Evolutionary conservation across 2,113 vertebrate species (phyloP).

Genomic region (Aleadryas rufinucha): DNA sequence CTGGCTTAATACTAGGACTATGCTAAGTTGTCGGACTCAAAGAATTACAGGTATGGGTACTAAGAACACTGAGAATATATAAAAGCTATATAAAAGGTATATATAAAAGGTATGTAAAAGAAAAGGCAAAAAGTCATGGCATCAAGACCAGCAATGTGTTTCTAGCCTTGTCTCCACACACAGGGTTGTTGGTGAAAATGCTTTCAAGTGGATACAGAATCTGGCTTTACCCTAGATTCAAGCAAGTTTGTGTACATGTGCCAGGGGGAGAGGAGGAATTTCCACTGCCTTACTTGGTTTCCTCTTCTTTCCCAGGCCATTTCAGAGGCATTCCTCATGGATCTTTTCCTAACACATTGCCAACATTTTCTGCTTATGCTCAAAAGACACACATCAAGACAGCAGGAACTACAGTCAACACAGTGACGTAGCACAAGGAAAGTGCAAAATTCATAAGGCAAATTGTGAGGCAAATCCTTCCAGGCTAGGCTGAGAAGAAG

Average conservation of each 20-base stretch:
- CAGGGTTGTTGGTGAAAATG: background rate
- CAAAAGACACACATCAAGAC: background rate
- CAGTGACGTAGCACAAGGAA: background rate
- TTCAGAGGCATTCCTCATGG: background rate
- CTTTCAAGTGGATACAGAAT: background rate
- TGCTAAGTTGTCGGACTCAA: too few relatives aligned
- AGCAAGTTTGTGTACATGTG: background rate
- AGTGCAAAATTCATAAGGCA: background rate
- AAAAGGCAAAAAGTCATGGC: too few relatives aligned
- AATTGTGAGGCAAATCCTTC: background rate
- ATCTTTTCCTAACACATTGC: background rate
- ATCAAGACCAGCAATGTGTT: background rate
- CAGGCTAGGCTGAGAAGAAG: background rate
- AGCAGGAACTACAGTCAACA: background rate
- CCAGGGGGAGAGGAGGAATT: background rate
- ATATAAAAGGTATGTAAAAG: too few relatives aligned
- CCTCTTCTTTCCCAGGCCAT: background rate
- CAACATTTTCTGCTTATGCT: background rate
- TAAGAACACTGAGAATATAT: too few relatives aligned
- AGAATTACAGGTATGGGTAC: too few relatives aligned
- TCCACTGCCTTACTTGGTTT: background rate
- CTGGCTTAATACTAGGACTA: too few relatives aligned
- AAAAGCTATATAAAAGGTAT: too few relatives aligned
- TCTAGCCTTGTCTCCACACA: background rate
- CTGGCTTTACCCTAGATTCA: background rate